A percentile compares a stretch with the other conserved stretches of the same genome.
Evolutionary conservation across 2,113 vertebrate species (phyloP).

Genomic region (Cottus gobio): DNA sequence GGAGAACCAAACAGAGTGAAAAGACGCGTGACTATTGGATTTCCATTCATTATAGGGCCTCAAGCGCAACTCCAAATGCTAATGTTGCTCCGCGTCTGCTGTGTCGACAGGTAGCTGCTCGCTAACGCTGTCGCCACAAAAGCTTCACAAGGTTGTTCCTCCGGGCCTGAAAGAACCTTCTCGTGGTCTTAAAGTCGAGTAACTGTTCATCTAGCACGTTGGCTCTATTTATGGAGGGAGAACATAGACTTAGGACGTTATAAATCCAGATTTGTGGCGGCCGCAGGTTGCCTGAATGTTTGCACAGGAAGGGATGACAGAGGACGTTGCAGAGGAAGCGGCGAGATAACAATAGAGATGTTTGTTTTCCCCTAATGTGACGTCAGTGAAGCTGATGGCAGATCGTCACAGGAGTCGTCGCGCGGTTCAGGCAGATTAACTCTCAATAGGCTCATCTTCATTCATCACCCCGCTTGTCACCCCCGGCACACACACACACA

Average conservation of each 20-base stretch:
- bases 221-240: too few relatives aligned
- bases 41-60: neutral
- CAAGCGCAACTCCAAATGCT: neutral
- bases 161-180: neutral
- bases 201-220: neutral
- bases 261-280: conserved; percentile 30
- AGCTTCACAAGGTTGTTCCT: too few relatives aligned
- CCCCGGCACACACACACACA: neutral
- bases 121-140: too few relatives aligned
- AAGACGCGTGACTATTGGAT: neutral
- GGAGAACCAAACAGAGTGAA: neutral
- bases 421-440: conserved; percentile 52
- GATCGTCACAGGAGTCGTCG: conserved; percentile 39
- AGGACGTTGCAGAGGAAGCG: too few relatives aligned
- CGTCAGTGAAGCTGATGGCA: conserved; percentile 29
- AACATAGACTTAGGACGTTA: neutral
- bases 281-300: neutral
- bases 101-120: too few relatives aligned
- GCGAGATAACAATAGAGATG: conserved; percentile 11
- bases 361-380: conserved; percentile 40
- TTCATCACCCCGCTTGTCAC: conserved; percentile 47
- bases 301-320: neutral
- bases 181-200: conserved; percentile 4
- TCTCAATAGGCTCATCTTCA: conserved; percentile 62
- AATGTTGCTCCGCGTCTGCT: neutral